phyloP scores from a whole-genome alignment of 64 coral and sea anemone genomes.

The Cladopsammia gracilis region DNA sequence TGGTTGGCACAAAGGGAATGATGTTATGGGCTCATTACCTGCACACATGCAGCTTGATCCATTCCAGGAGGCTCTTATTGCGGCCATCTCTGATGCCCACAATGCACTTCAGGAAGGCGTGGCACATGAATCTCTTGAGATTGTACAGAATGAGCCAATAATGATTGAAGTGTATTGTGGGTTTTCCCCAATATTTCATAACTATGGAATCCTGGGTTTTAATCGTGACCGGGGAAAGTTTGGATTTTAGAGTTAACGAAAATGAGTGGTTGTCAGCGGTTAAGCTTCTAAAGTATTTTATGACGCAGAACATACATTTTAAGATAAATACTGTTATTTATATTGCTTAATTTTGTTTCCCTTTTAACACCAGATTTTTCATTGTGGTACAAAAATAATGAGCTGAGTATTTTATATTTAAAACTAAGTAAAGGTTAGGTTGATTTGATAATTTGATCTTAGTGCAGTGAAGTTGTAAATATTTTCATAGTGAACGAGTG shows the following conservation, averaged over 20 bases:
- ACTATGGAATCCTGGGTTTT: conserved; percentile 85
- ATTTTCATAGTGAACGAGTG: too few relatives aligned
- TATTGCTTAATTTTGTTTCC: too few relatives aligned
- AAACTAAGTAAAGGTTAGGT: too few relatives aligned
- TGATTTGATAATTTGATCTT: too few relatives aligned
- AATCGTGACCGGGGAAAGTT: conserved; percentile 91
- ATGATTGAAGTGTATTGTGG: conserved; percentile 85
- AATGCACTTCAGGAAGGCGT: conserved; percentile 74
- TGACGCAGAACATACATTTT: not conserved
- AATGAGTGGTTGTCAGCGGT: not conserved
- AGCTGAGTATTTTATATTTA: too few relatives aligned
- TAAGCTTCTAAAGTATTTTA: not conserved
- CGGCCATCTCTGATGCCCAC: conserved; percentile 66
- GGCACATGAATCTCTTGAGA: conserved; percentile 82
- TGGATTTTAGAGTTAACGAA: conserved; percentile 65
- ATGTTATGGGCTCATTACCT: conserved; percentile 56
- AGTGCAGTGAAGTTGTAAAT: too few relatives aligned
- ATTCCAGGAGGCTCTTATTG: conserved; percentile 69
- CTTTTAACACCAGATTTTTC: too few relatives aligned
- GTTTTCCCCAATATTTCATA: conserved; percentile 76
- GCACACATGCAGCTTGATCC: conserved; percentile 74
- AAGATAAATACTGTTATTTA: too few relatives aligned
- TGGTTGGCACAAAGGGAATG: conserved; percentile 78
- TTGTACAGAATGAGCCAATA: conserved; percentile 78
- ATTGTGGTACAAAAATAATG: too few relatives aligned